Evolutionary conservation across 2,888 invertebrate genomes (phyloP), one percentile per base, ranked within the genome.

Genomic region (Flabesymbios commensalis): DNA sequence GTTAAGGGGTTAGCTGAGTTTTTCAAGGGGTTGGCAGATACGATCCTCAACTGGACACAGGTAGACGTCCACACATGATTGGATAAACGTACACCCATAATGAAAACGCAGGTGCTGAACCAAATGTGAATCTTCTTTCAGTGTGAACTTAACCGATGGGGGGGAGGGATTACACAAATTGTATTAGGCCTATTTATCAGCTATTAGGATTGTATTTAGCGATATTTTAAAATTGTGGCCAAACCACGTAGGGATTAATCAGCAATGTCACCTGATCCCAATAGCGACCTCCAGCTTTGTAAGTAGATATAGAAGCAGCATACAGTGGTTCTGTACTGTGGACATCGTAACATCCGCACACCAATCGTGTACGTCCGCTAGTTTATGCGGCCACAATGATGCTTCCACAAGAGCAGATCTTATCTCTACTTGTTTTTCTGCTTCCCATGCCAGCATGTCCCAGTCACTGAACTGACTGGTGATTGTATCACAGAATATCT

Each of bases 291-390:
- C 14, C 28, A 60, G 1, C 26, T 57, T 28, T 41, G 56, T 47
- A 24, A 63, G 28, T 7, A 65, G 22, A 28, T 65, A 59, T 4
- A 63, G 19, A n/a, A 65, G 22, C 22, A 59, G 39, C 2, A 48
- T 36, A 33, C 45, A 26, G 48, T 49, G 42, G n/a, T 57, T 57
- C 29, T 56, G 48, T 17, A 53, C 53, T n/a, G 62, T 56, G 22
- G 62, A 51, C 52, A 59, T 62, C 22, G 51, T 32, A 32, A 59
- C 56, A 29, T 61, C 64, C 24, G 26, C 17, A 29, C 57, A 58
- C 64, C 61, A 64, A 19, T 51, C 41, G n/a, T 19, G 22, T 1
- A 32, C 58, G 2, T 49, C 19, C 14, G 64, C 61, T 17, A 62
- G 45, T 28, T 32, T 24, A 49, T 59, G 42, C 5, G 65, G 65